A percentile compares a stretch with the other conserved stretches of the same genome.
These are phyloP conservation scores for Scomber scombrus DNA, from an alignment of 2,113 vertebrate genomes.

Conservation along the genomic window DNA sequence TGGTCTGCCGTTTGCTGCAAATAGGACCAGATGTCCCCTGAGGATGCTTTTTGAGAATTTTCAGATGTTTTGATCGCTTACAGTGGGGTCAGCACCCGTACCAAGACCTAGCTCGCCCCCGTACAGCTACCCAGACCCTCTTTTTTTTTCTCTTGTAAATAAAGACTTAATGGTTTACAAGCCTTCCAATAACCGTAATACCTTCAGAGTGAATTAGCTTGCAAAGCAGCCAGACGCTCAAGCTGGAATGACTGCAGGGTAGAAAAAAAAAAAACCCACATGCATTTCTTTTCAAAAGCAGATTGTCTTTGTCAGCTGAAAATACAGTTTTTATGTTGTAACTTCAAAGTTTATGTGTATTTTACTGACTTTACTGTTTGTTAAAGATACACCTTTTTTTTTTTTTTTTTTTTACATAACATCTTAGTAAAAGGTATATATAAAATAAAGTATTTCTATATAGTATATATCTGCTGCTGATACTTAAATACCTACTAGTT, in stretches of 20 bases:
- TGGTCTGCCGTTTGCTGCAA: slow-evolving; percentile 74
- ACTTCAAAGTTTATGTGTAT: slow-evolving; percentile 7
- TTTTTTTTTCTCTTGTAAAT: slow-evolving; percentile 83
- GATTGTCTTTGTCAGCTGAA: too few relatives aligned
- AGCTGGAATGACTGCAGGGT: slow-evolving; percentile 40
- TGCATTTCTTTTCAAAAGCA: not conserved
- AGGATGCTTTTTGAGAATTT: slow-evolving; percentile 17
- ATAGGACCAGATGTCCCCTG: slow-evolving; percentile 78
- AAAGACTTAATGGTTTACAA: slow-evolving; percentile 85
- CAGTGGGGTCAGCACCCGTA: slow-evolving; percentile 74
- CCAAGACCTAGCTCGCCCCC: slow-evolving; percentile 59
- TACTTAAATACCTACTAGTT: slow-evolving; percentile 30
- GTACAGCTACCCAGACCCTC: slow-evolving; percentile 59
- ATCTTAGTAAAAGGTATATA: not conserved
- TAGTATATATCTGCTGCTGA: not conserved
- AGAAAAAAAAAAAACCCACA: slow-evolving; percentile 26
- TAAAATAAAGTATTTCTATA: too few relatives aligned
- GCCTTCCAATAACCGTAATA: slow-evolving; percentile 84
- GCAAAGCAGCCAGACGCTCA: slow-evolving; percentile 64
- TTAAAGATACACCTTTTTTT: not conserved
- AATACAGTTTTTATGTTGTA: not conserved
- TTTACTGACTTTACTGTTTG: slow-evolving; percentile 8
- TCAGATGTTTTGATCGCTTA: slow-evolving; percentile 58
- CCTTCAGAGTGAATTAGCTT: slow-evolving; percentile 81
- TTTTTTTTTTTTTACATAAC: slow-evolving; percentile 27